Evolutionary conservation across 2,797 vertebrate genomes (phyloP), one percentile per base, ranked within the genome.

Genomic region (Peromyscus melanophrys): DNA sequence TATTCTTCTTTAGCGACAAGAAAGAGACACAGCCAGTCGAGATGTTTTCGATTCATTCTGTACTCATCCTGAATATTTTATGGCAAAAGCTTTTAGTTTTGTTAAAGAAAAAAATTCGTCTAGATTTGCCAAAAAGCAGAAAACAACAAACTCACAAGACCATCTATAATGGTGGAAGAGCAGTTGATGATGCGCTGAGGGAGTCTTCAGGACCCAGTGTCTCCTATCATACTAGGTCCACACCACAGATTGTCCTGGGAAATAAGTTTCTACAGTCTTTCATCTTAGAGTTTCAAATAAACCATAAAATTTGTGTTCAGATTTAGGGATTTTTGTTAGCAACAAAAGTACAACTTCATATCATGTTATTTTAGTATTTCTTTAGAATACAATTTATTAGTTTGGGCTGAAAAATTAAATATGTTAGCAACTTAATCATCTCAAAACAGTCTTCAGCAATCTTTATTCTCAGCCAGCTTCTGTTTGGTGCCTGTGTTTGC

Each of bases 31-130:
- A 34, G 52, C 55, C 34, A 17, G 43, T 55, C 2, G 3, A 14
- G 94, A 89, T 40, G 46, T 37, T 61, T 27, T 27, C 8, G 6
- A 1, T 85, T 75, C 10, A 37, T 89, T 81, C 29, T 94, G 8
- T 40, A 59, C 12, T n/a, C 76, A 71, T 90, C 96, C 80, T 96
- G 89, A 97, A 94, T 95, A 93, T 96, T 97, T 96, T 84, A 97
- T 89, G 87, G 95, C 34, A 83, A 90, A 84, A 91, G 43, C 46
- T 95, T 95, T 96, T 93, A 89, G 81, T 92, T 90, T 96, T 65
- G 13, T 82, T 86, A 61, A 29, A 90, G 78, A 27, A 93, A 93
- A 93, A 14, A 57, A 23, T 71, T 37, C 55, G 46, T 25, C 23
- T 25, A 93, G 40, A 89, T 81, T 93, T 94, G 83, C 43, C 57